A percentile compares a stretch with the other conserved stretches of the same genome.
Evolutionary conservation across 2,797 vertebrate species (phyloP).

Genomic region (Synanceia verrucosa): DNA sequence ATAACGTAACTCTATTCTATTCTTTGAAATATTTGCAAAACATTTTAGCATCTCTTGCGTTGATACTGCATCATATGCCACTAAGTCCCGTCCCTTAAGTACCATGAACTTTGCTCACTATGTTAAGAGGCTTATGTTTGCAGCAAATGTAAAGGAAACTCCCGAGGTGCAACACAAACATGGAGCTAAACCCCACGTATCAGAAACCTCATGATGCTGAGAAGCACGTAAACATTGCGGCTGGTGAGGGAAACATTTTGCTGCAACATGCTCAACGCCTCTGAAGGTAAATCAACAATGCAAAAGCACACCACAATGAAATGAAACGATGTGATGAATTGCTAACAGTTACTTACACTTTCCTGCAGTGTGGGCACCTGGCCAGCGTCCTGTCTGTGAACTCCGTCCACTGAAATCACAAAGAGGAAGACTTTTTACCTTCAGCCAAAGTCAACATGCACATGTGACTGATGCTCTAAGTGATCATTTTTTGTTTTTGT

Average conservation of each 20-base stretch:
- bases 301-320: not conserved
- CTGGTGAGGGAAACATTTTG: not conserved
- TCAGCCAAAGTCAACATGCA: not conserved
- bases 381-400: slow-evolving; percentile 94
- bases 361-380: slow-evolving; percentile 94
- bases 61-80: not conserved
- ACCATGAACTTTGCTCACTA: not conserved
- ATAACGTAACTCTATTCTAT: too few relatives aligned
- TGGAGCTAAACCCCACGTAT: slow-evolving; percentile 13
- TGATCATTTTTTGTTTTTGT: not conserved
- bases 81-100: not conserved
- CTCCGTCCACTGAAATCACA: slow-evolving; percentile 90
- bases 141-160: slow-evolving; percentile 7
- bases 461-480: not conserved
- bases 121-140: slow-evolving; percentile 37
- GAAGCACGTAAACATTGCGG: slow-evolving; percentile 5
- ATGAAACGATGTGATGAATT: not conserved
- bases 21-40: not conserved
- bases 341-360: slow-evolving; percentile 88
- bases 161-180: not conserved
- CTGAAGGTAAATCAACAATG: not conserved
- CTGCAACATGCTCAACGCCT: not conserved
- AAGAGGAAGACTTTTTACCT: slow-evolving; percentile 2
- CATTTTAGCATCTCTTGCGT: not conserved
- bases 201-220: slow-evolving; percentile 21